Evolutionary conservation across 2,113 vertebrate genomes (phyloP), one percentile per base, ranked within the genome.

Genomic region (Pavo muticus): DNA sequence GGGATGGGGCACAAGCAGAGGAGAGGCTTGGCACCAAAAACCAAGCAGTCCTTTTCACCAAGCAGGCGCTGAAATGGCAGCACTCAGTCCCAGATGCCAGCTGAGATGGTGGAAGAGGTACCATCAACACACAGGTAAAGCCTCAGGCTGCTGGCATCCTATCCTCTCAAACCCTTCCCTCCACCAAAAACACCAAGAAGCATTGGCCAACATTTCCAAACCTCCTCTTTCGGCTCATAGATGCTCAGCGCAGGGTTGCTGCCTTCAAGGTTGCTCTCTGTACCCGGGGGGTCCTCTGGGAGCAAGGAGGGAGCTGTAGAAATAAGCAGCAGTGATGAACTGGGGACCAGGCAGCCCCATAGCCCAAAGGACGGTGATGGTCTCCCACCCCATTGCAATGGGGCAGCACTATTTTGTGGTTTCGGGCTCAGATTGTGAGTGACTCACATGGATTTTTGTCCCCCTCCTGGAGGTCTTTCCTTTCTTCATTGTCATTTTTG

Each of bases 381-480:
- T 68, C 50, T 78, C 60, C 32, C 15, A 25, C 50, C 29, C 32
- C 40, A 25, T 6, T 61, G 44, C 79, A 84, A 79, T 18, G 25
- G 11, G 25, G 10, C 45, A 91, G 35, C 65, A 78, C 61, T 61
- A 81, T 93, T 88, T 90, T 78, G 16, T 74, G 29, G n/a, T 93
- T 88, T 64, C 27, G 23, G 52, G 48, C 73, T 93, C 79, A 81
- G 29, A 24, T 21, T 14, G 30, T 71, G 5, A 60, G 30, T 75
- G 76, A 95, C 85, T 94, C 87, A 84, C 20, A 10, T 44, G 40
- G 79, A 83, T 71, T 91, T 90, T 81, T 65, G 65, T 42, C 39
- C 59, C 83, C 84, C 90, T 94, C 61, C 72, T 78, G 76, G 79
- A 93, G 83, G 44, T 35, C 89, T 84, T 42, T 50, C 42, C 42